Evolutionary conservation across 2,113 vertebrate species (phyloP), one percentile per base, ranked within the genome.

Genomic region (Myrmecophaga tridactyla): DNA sequence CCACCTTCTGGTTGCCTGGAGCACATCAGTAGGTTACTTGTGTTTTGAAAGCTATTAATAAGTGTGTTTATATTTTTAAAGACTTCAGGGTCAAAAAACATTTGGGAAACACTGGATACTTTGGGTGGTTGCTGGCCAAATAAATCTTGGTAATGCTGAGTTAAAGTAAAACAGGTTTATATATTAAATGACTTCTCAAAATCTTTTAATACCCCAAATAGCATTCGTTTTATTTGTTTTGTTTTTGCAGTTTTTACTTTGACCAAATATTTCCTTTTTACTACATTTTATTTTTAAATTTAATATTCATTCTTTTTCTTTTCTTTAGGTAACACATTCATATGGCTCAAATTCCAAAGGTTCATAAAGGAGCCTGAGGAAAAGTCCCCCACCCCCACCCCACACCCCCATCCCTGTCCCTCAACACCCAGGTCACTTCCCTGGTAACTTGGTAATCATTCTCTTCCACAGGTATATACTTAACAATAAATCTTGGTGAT

Each of bases 211-310:
- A 69, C 27, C 20, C 20, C 43, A 87, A 88, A 75, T 70, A n/a
- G 76, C 13, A 70, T 92, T 85, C 73, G 27, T 69, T 90, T 46
- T 75, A 51, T 69, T 83, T 95, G 9, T 88, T 72, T 77, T 84
- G 27, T 60, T 39, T 23, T 76, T 23, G 7, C 21, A 3, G 46
- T 75, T 70, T 48, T 20, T 15, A 31, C 58, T 60, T 80, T 80
- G 4, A 81, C 34, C 51, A 89, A 92, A 75, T 83, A 41, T 63
- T 94, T 95, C 6, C 34, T 91, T 75, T 65, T 77, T 48, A 81
- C 9, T 86, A 70, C n/a, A 72, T 90, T 93, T 96, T 92, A 72
- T 85, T 87, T 92, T 84, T 46, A 39, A 93, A 91, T 72, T 81
- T 56, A 85, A 34, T 56, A 39, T 46, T 56, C 58, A 36, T 56